Base-by-base conservation (phyloP, 2,113 vertebrate species). In the Megaptera novaeangliae region DNA sequence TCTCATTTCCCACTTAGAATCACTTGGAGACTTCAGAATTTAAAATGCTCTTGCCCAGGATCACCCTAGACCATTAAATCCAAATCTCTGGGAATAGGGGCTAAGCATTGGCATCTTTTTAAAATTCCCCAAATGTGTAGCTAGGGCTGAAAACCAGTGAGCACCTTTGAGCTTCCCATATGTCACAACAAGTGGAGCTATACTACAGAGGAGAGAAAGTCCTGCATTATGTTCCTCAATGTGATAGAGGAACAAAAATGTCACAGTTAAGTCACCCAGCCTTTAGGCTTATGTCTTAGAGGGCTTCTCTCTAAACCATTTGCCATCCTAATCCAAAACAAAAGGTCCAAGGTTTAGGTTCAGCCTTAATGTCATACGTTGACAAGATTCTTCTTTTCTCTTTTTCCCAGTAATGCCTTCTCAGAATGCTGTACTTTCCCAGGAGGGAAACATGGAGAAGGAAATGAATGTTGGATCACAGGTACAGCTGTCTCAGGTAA, bases 401-500 rank as follows among this genome's bases (percentile, higher is more conserved):
- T 78, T 68, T 75, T 94, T 57, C 86, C 15, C 18, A 71, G 66
- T 46, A 49, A 95, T 96, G 96, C 55, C 61, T 83, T 91, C 89
- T 87, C 55, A 86, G 86, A 55, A 86, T 95, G 95, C 78, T 63
- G 3, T 41, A 36, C 78, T 94, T 95, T 74, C 68, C 69, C 92
- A 39, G 36, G 61, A 93, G 14, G 82, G 34, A 57, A 89, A 15
- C 17, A 12, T 71, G 72, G 59, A 78, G 27, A 78, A 77, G 63
- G 89, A 91, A 86, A 68, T 52, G 86, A 91, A n/a, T 72, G 41
- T 78, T 39, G 72, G 55, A 25, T 39, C 87, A 77, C 95, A 95
- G 82, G 57, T 44, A 66, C 55, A 74, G 34, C 64, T 39, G 23
- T 86, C 66, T 69, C 95, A 74, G 89, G 96, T 97, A 68, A 94